These are phyloP conservation scores for Lanistes nyassanus DNA, from an alignment of 1,140 invertebrate species.

Conservation along the genomic window DNA sequence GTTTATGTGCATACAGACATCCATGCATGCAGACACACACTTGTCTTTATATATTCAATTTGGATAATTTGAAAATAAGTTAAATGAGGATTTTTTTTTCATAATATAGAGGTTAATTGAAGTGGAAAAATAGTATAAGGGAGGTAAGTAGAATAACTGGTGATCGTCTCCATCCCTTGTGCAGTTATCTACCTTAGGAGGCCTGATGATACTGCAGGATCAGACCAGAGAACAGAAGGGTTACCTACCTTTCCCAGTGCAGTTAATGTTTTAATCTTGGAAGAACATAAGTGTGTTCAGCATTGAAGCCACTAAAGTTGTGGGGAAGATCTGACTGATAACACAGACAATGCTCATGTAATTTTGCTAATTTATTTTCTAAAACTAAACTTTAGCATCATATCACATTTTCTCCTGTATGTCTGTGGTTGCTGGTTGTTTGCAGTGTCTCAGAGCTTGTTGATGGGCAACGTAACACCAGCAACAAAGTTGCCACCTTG, in stretches of 20 bases:
- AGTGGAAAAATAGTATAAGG: too few relatives aligned
- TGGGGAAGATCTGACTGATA: not conserved
- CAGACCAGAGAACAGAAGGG: too few relatives aligned
- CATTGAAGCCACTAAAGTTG: not conserved
- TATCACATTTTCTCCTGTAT: not conserved
- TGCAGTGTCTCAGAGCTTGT: constrained; percentile 26
- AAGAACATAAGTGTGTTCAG: not conserved
- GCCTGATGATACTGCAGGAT: too few relatives aligned
- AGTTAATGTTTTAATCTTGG: not conserved
- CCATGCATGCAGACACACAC: too few relatives aligned
- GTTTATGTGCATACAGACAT: too few relatives aligned
- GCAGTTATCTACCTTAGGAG: too few relatives aligned
- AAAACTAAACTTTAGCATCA: not conserved
- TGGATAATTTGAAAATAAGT: too few relatives aligned
- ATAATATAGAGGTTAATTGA: too few relatives aligned
- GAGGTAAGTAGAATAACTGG: not conserved
- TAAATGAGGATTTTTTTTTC: too few relatives aligned
- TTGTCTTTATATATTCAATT: too few relatives aligned
- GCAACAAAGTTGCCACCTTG: constrained; percentile 47
- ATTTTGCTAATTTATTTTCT: not conserved
- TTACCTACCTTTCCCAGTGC: too few relatives aligned
- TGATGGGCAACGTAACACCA: constrained; percentile 42
- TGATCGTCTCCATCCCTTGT: too few relatives aligned
- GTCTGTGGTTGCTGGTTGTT: constrained; percentile 6
- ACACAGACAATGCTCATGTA: not conserved